A percentile compares a stretch with the other conserved stretches of the same genome.
Evolutionary conservation across 2,113 vertebrate species (phyloP).

Genomic region (Poecile atricapillus): DNA sequence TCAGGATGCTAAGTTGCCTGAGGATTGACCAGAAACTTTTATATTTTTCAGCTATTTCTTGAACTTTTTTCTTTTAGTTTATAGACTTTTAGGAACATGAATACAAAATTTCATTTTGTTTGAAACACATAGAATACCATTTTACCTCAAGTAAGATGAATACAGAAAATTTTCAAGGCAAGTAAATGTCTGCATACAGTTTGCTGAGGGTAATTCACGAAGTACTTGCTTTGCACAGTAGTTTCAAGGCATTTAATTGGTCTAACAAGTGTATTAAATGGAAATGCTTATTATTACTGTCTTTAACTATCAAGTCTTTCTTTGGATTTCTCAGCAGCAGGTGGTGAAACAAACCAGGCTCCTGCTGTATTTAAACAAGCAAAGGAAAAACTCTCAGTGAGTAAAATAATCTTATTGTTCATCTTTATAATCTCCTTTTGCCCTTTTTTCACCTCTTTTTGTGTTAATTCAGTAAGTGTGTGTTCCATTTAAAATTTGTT

Average conservation of each 20-base stretch:
- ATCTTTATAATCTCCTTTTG: not conserved
- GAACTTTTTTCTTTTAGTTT: not conserved
- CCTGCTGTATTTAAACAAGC: conserved; percentile 88
- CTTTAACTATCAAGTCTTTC: conserved; percentile 56
- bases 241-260: not conserved
- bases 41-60: not conserved
- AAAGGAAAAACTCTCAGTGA: conserved; percentile 90
- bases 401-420: conserved; percentile 66
- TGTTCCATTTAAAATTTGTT: not conserved
- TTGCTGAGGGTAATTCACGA: not conserved
- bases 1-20: not conserved
- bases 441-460: not conserved
- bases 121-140: not conserved
- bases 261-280: not conserved
- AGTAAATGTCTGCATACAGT: not conserved
- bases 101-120: not conserved
- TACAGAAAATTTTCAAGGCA: not conserved
- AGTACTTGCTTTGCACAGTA: not conserved
- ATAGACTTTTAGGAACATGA: not conserved
- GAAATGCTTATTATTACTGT: not conserved
- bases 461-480: not conserved
- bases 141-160: not conserved
- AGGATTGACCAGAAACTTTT: not conserved
- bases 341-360: conserved; percentile 85
- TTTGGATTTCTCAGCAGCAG: conserved; percentile 71